Base-by-base conservation (phyloP, 2,888 invertebrate species). In the Acleris holmiana region DNA sequence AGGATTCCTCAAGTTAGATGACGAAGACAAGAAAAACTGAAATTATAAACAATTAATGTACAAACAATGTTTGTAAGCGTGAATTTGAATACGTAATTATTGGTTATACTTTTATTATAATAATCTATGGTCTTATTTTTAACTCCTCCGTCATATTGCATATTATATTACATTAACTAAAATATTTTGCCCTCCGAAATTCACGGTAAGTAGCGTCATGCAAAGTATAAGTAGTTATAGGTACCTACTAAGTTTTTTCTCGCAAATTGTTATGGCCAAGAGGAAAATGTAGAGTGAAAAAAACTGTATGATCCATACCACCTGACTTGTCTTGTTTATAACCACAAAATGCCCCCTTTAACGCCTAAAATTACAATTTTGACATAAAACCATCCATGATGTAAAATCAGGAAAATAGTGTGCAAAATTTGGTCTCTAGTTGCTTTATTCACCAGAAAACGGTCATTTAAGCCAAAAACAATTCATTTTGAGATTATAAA, bases 1-100 rank as follows among this genome's bases (percentile, higher is more conserved):
- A 56, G 70, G 72, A 7, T 59, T 47, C 0, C 64, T 63, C 2
- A 67, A 66, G 19, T n/a, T 65, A 10, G 60, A 55, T 47, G 49
- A 56, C 44, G 19, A 35, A 48, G 2, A 0, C 1, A 53, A 53
- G 40, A 40, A 15, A 13, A 53, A 19, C 6, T 13, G 15, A 29
- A 10, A 10, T 29, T 29, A 29, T 41, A 41, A 41, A 41, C 3
- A 6, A 15, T 41, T 4, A 15, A 41, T 41, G 4, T 41, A 6
- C 41, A 15, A n/a, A 41, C 5, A 15, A 41, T 4, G 10, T 41
- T 41, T 41, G 1, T 6, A 3, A 41, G n/a, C 41, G n/a, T 41
- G 15, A n/a, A 13, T 5, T n/a, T 41, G n/a, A 41, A 41, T 41
- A 15, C 0, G 15, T 40, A 7, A 29, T 29, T 8, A 29, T 3